Base-by-base conservation (phyloP, 2,797 vertebrate species). In the Carcharodon carcharias region DNA sequence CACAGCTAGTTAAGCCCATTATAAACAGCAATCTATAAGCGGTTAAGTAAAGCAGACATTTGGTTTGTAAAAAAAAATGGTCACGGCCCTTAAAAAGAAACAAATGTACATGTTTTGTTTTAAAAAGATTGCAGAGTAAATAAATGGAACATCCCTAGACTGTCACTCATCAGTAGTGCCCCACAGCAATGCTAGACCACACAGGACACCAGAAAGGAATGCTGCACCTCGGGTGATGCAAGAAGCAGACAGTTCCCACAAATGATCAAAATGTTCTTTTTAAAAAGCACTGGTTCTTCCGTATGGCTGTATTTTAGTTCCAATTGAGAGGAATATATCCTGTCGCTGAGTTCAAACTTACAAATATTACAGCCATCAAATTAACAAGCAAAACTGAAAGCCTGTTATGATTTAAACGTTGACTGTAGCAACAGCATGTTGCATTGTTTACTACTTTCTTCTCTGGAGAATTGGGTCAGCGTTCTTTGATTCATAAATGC, bases 161-260 rank as follows among this genome's bases (percentile, higher is more conserved):
- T 95, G 69, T 95, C 94, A 95, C 50, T 95, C 94, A 95, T 54
- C 94, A 93, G 63, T 21, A 23, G 50, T 95, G 94, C 94, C 94
- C 40, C 54, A 58, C 69, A 95, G 69, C 94, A 73, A 95, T 56
- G 94, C 94, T 56, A 95, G 94, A 95, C 94, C 94, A 95, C 94
- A 95, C 94, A 95, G 67, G 94, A 95, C 94, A 95, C 45, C 45
- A 95, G 94, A 95, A 95, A 54, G 69, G 94, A 77, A 95, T 77
- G 94, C 50, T 35, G 67, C 28, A 67, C 69, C 69, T 95, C 94
- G 77, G 94, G 69, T 71, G 45, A 71, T 77, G 54, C 69, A 93
- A 54, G 69, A 73, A 95, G 28, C 35, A 71, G 94, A 67, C 65
- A 95, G 63, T 77, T 56, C 77, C 69, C 94, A 93, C 91, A 95